Evolutionary conservation across 1,140 invertebrate genomes (phyloP).

Genomic region (Drosophila yakuba): DNA sequence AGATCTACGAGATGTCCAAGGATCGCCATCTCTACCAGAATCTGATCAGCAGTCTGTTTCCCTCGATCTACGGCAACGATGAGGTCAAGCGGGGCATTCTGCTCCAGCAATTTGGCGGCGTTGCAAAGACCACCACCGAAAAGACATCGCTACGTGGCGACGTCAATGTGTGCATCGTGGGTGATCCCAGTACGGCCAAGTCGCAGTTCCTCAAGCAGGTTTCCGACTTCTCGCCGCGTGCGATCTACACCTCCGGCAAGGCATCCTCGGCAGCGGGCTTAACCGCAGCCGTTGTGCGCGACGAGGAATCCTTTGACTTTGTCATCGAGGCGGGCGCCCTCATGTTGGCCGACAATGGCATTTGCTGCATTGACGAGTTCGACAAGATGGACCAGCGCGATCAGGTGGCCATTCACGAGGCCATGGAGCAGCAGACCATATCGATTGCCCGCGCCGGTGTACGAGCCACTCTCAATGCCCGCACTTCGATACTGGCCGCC

Average conservation of each 20-base stretch:
- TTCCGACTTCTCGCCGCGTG: slow-evolving; percentile 96
- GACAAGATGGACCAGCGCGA: slow-evolving; percentile 99
- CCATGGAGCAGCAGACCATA: slow-evolving; percentile 99
- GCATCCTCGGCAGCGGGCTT: slow-evolving; percentile 98
- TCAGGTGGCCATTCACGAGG: slow-evolving; percentile 99
- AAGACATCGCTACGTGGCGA: slow-evolving; percentile 95
- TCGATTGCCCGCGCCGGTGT: slow-evolving; percentile 99
- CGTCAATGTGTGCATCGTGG: slow-evolving; percentile 99
- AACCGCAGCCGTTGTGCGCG: slow-evolving; percentile 98
- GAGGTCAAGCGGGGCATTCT: slow-evolving; percentile 98
- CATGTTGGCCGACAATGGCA: slow-evolving; percentile 99
- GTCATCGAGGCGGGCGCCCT: slow-evolving; percentile 99
- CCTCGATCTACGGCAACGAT: slow-evolving; percentile 98
- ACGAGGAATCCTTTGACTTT: slow-evolving; percentile 99
- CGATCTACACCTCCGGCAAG: slow-evolving; percentile 99
- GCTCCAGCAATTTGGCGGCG: slow-evolving; percentile 99
- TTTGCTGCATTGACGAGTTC: slow-evolving; percentile 99
- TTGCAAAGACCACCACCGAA: slow-evolving; percentile 97
- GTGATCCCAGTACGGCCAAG: slow-evolving; percentile 99
- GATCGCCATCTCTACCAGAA: slow-evolving; percentile 97
- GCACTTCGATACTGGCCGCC: slow-evolving; percentile 98
- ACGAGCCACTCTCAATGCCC: slow-evolving; percentile 97
- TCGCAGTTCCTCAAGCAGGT: slow-evolving; percentile 99
- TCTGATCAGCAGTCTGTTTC: slow-evolving; percentile 96
- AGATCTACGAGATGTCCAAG: slow-evolving; percentile 98